Evolutionary conservation across 2,113 vertebrate species (phyloP), one percentile per base, ranked within the genome.

Genomic region (Pyxicephalus adspersus): DNA sequence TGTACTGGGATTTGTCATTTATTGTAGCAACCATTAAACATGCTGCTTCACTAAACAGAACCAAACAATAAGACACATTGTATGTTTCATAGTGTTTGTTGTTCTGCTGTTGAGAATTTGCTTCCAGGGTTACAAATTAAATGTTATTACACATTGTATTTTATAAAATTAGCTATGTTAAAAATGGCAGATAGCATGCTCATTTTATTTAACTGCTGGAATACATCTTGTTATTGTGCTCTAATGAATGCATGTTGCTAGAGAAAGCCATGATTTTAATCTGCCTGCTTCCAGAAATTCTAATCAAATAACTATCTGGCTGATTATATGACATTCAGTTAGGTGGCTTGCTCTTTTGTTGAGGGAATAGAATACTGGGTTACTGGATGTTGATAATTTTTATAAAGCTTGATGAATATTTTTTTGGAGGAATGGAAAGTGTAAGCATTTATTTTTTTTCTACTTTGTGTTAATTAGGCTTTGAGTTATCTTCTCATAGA

Each of bases 111-210:
- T 64, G 20, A 72, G 55, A 65, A 57, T 81, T 73, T 38, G 26
- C 61, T 66, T 74, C 63, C 71, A 57, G 58, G 70, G 67, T 55
- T 65, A 50, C 71, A 73, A 66, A 73, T 81, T 38, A 60, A 58
- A 71, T 57, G 28, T 58, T 68, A 25, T 79, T 70, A 68, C 65
- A 68, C 64, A 26, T 54, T 18, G 17, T 45, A 34, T 68, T 60
- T 79, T 79, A 67, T 52, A 50, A 77, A 66, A 77, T 77, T 77
- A 77, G 51, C 45, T 22, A 54, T 54, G 61, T 52, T 65, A 65
- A 65, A 38, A 77, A 66, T 67, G 76, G 28, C 64, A 77, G 25
- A 54, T 65, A 77, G 6, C 55, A 38, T 76, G 74, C 52, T 52
- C 31, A 61, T 61, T 76, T 23, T 64, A 16, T 64, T 76, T 64